phyloP scores from a whole-genome alignment of 2,888 invertebrate genomes.

The Latheticus oryzae region DNA sequence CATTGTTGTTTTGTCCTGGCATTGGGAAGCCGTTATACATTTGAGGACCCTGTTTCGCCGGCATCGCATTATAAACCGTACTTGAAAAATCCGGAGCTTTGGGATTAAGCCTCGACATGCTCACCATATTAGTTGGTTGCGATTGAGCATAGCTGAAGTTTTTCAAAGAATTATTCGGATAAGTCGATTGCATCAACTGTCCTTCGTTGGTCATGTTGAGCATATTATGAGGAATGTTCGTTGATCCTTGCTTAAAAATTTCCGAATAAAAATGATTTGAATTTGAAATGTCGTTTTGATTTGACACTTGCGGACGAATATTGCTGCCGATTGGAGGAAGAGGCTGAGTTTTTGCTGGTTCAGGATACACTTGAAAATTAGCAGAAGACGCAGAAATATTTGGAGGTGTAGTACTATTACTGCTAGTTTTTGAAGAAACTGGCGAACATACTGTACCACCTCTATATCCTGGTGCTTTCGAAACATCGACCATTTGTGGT shows the following conservation, averaged over 20 bases:
- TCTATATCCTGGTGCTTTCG: conserved; percentile 92
- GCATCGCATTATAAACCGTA: conserved; percentile 62
- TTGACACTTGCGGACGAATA: conserved; percentile 54
- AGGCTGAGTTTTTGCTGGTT: conserved; percentile 53
- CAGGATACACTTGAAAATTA: conserved; percentile 55
- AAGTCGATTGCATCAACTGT: conserved; percentile 59
- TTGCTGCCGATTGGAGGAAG: conserved; percentile 62
- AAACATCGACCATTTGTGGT: conserved; percentile 80
- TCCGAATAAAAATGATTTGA: conserved; percentile 50
- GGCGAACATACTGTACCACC: conserved; percentile 84
- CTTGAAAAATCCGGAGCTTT: conserved; percentile 83
- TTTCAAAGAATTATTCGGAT: conserved; percentile 50
- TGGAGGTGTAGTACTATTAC: conserved; percentile 70
- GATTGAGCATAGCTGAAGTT: conserved; percentile 61
- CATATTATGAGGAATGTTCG: conserved; percentile 54
- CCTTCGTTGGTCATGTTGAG: conserved; percentile 65
- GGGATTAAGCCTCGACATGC: conserved; percentile 80
- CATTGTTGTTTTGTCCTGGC: conserved; percentile 51
- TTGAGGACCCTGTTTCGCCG: conserved; percentile 54
- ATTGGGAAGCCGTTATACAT: conserved; percentile 54
- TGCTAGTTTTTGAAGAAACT: conserved; percentile 73
- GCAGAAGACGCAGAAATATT: conserved; percentile 57
- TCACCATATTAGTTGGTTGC: conserved; percentile 61
- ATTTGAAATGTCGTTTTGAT: conserved; percentile 48
- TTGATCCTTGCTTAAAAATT: conserved; percentile 52